Conservation (phyloP, 2,113 vertebrate species). For the Stegastes partitus region DNA sequence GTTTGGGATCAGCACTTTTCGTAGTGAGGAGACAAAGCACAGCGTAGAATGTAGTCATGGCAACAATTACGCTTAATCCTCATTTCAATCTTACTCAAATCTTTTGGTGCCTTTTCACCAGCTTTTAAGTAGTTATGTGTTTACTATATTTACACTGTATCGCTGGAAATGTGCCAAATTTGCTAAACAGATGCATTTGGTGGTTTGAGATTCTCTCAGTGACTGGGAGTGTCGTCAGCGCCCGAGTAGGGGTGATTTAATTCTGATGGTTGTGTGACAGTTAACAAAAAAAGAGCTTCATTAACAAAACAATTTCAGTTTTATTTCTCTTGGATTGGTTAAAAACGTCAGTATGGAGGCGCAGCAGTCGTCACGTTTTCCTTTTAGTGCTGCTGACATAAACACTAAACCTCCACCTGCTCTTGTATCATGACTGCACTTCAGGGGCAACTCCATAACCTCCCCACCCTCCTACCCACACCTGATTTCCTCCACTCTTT, state of each 20-base stretch:
- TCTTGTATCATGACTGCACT: background rate
- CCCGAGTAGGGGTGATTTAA: background rate
- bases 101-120: constrained; percentile 32
- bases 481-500: background rate
- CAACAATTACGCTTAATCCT: constrained; percentile 15
- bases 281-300: background rate
- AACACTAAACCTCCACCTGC: background rate
- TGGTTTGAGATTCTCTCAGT: background rate
- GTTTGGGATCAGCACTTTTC: constrained; percentile 4
- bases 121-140: constrained; percentile 4
- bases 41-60: background rate
- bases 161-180: constrained; percentile 13
- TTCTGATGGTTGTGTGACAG: background rate
- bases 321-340: background rate
- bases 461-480: background rate
- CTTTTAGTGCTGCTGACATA: background rate
- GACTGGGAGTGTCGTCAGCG: background rate
- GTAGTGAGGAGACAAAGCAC: background rate
- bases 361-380: background rate
- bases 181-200: background rate
- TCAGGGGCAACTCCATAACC: background rate
- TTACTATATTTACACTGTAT: constrained; percentile 4
- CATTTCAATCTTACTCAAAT: constrained; percentile 22
- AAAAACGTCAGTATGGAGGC: background rate
- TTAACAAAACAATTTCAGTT: background rate